Evolutionary conservation across 2,113 vertebrate species (phyloP).

Genomic region (Tyrannus savana): DNA sequence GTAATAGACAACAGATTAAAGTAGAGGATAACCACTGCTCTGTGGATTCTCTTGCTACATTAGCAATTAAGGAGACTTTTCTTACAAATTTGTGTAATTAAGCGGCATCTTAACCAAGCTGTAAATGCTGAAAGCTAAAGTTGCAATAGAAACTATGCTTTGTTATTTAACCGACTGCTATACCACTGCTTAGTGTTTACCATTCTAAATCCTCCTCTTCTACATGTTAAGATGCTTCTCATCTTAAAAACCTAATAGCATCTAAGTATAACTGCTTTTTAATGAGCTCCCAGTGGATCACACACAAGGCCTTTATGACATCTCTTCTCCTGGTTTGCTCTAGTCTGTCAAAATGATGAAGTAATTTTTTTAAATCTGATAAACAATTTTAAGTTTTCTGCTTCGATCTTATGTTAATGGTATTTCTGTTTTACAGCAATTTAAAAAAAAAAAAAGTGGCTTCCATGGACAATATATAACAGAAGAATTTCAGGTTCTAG

Average conservation of each 20-base stretch:
- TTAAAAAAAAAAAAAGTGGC: background rate
- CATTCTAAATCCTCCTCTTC: background rate
- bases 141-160: background rate
- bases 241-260: constrained; percentile 15
- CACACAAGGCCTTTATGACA: background rate
- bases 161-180: background rate
- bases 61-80: background rate
- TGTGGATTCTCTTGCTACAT: background rate
- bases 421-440: background rate
- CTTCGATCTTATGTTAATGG: background rate
- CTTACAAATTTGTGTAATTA: background rate
- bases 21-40: background rate
- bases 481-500: background rate
- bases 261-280: constrained; percentile 30
- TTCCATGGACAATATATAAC: background rate
- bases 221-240: background rate
- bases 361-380: background rate
- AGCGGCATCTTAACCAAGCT: background rate
- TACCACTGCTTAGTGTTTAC: background rate
- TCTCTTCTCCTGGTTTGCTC: background rate
- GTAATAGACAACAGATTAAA: background rate
- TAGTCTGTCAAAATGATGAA: constrained; percentile 5
- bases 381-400: background rate
- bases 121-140: background rate
- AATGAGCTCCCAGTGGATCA: constrained; percentile 56